Evolutionary conservation across 2,113 vertebrate species (phyloP).

Genomic region (Zosterops japonicus): DNA sequence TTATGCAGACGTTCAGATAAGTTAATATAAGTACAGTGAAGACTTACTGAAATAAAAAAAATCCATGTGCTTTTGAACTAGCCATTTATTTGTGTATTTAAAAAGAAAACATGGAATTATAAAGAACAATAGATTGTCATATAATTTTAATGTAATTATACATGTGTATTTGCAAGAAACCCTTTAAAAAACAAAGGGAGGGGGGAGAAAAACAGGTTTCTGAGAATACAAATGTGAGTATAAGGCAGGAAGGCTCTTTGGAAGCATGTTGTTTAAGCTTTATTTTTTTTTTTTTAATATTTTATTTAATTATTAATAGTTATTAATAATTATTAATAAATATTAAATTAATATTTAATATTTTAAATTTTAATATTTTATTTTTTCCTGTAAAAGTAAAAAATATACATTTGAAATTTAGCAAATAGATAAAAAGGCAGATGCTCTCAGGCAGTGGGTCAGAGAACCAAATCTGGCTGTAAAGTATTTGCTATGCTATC

Average conservation of each 20-base stretch:
- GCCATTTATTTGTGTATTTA: neutral
- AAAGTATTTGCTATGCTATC: neutral
- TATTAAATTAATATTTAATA: too few relatives aligned
- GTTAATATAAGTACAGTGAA: neutral
- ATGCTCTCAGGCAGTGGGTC: neutral
- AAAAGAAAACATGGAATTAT: neutral
- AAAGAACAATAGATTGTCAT: neutral
- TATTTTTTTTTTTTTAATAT: too few relatives aligned
- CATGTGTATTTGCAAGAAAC: neutral
- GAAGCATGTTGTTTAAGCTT: too few relatives aligned
- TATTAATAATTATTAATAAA: too few relatives aligned
- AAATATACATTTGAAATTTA: neutral
- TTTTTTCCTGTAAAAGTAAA: neutral
- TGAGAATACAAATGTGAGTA: neutral
- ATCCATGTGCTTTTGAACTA: neutral
- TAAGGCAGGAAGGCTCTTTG: neutral
- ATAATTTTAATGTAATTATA: neutral
- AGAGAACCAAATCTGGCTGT: neutral
- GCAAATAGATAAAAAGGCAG: neutral
- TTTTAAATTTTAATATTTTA: neutral
- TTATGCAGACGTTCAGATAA: neutral
- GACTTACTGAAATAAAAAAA: neutral
- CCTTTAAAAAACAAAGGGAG: rapidly evolving
- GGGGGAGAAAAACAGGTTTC: neutral
- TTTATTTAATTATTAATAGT: too few relatives aligned